Evolutionary conservation across 1,140 invertebrate genomes (phyloP).

Genomic region (Caenorhabditis brenneri): DNA sequence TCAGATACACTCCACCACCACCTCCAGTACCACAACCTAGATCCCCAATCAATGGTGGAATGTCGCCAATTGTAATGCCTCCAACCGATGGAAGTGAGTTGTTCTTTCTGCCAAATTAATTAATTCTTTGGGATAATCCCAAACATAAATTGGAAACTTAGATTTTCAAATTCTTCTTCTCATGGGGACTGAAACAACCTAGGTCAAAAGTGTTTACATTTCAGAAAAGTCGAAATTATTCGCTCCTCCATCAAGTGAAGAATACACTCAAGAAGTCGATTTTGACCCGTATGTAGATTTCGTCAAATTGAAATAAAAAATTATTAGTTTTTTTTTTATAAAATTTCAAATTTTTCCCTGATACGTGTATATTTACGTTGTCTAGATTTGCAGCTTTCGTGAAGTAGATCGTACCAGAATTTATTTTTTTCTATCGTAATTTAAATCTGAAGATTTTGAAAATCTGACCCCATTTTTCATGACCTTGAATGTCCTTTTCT

Average conservation of each 20-base stretch:
- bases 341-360: neutral
- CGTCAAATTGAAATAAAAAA: neutral
- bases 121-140: too few relatives aligned
- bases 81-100: slow-evolving; percentile 4
- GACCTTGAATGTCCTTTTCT: neutral
- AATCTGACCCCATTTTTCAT: neutral
- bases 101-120: too few relatives aligned
- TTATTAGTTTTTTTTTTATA: neutral
- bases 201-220: neutral
- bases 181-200: too few relatives aligned
- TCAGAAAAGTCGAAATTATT: slow-evolving; percentile 16
- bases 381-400: neutral
- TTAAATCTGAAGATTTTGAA: neutral
- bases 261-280: slow-evolving; percentile 24
- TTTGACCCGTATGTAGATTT: slow-evolving; percentile 31
- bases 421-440: neutral
- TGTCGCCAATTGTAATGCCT: neutral
- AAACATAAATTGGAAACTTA: too few relatives aligned
- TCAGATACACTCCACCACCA: neutral
- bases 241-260: slow-evolving; percentile 20
- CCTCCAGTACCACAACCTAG: neutral
- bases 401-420: neutral
- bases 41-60: neutral
- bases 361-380: slow-evolving; percentile 19
- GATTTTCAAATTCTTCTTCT: too few relatives aligned